These are phyloP conservation scores for Psammodynastes pulverulentus DNA, from an alignment of 2,113 vertebrate species.

Conservation along the genomic window DNA sequence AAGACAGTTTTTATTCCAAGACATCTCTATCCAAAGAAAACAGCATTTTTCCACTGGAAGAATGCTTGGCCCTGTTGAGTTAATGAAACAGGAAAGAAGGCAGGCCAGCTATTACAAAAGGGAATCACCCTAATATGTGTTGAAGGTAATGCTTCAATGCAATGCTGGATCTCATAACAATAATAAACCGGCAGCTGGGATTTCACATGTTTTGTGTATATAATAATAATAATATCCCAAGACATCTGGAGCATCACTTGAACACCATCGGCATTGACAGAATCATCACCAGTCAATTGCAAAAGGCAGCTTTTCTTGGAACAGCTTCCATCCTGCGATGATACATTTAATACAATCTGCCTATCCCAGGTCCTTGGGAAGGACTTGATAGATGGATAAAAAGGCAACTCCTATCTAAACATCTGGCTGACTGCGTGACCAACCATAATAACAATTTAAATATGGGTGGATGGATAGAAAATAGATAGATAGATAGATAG, in stretches of 20 bases:
- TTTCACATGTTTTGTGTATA: neutral
- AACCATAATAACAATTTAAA: neutral
- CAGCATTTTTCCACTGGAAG: neutral
- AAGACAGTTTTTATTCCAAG: neutral
- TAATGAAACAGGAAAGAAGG: neutral
- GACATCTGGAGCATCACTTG: neutral
- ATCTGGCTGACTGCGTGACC: neutral
- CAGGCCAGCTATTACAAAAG: neutral
- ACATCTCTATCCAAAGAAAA: neutral
- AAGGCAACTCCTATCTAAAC: neutral
- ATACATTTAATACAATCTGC: neutral
- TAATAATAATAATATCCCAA: neutral
- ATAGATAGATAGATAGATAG: too few species aligned
- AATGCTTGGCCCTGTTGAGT: neutral
- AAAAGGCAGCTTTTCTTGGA: neutral
- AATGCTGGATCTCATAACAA: neutral
- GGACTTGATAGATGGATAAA: neutral
- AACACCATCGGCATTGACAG: neutral
- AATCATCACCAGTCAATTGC: neutral
- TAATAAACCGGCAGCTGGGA: neutral
- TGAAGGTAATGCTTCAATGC: neutral
- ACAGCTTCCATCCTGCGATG: neutral
- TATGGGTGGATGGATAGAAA: neutral
- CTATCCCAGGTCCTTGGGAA: neutral
- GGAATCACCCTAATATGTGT: neutral